Percentiles rank a stretch among this genome's conserved stretches.
These are phyloP conservation scores for Smittia sp. DNA, from an alignment of 2,888 invertebrate species.

Conservation along the genomic window DNA sequence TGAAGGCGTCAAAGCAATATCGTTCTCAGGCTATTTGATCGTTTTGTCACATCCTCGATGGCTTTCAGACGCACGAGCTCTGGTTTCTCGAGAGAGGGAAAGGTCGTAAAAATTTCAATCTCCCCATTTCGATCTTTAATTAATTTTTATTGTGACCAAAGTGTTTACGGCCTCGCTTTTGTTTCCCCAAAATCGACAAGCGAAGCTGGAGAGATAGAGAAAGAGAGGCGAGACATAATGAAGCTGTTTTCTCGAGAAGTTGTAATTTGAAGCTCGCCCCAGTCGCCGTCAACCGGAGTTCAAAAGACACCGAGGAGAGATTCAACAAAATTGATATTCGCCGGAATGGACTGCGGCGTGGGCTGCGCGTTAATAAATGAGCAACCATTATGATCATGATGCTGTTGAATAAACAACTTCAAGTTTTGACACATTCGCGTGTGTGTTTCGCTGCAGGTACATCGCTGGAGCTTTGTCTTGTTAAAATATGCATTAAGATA, in stretches of 20 bases:
- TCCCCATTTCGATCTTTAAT: neutral
- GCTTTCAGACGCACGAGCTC: neutral
- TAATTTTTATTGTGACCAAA: conserved; percentile 1
- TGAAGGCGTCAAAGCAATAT: neutral
- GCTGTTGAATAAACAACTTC: conserved; percentile 8
- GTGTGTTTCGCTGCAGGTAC: neutral
- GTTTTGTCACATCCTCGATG: conserved; percentile 29
- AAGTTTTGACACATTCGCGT: conserved; percentile 7
- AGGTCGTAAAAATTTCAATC: conserved; percentile 26
- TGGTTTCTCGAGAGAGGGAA: neutral
- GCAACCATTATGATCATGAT: conserved; percentile 13
- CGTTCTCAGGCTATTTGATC: conserved; percentile 22
- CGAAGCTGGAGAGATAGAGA: neutral
- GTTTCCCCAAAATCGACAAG: neutral
- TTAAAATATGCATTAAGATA: neutral
- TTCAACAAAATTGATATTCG: conserved; percentile 21
- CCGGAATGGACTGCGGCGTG: neutral
- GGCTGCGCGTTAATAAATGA: conserved; percentile 28
- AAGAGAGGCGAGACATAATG: conserved; percentile 13
- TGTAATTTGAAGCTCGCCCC: neutral
- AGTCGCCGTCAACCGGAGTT: neutral
- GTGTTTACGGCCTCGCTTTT: neutral
- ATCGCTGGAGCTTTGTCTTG: neutral
- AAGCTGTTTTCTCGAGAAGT: conserved; percentile 1
- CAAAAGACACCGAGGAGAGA: neutral